Base-by-base conservation (phyloP, 2,113 vertebrate species). In the Nothoprocta pentlandii region DNA sequence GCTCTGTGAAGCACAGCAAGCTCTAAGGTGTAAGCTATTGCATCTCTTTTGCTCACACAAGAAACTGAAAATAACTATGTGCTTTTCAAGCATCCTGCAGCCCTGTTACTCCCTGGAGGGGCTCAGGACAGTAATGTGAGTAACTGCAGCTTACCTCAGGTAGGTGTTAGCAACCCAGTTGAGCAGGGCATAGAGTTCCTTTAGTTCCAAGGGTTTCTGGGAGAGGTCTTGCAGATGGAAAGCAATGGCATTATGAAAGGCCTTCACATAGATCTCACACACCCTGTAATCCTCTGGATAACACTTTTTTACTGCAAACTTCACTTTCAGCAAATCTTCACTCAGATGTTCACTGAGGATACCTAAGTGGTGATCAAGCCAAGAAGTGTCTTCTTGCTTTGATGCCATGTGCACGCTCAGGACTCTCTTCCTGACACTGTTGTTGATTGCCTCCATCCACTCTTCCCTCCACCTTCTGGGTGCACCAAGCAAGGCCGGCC, bases 91-190 rank as follows among this genome's bases (percentile, higher is more conserved):
- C 20, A 19, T 6, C 17, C 56, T 19, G 25, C 0, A 9, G 44
- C 36, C 34, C 67, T 46, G 16, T 49, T 0, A 2, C 51, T 78
- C 39, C 47, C 46, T 0, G 0, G 21, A 79, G n/a, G 36, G 66
- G 39, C 36, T 17, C 49, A 78, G 67, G 26, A 39, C 46, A 22
- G 21, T 17, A 10, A 34, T 51, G n/a, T 26, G 61, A 75, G 7
- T 2, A 80, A 3, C 32, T 84, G 66, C 41, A 82, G 10, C 92
- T 97, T 95, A 98, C 98, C 98, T 97, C 94, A 13, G 32, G 28
- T 98, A 98, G 15, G 54, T 95, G 14, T 98, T 98, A 88, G 96
- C 94, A 36, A 97, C 92, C 98, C 98, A 98, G 71, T 97, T 2
- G 3, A 98, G 97, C 61, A 98, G 78, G 15, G 70, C 54, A 21